phyloP scores from a whole-genome alignment of 2,797 vertebrate species.

The Lerista edwardsae region DNA sequence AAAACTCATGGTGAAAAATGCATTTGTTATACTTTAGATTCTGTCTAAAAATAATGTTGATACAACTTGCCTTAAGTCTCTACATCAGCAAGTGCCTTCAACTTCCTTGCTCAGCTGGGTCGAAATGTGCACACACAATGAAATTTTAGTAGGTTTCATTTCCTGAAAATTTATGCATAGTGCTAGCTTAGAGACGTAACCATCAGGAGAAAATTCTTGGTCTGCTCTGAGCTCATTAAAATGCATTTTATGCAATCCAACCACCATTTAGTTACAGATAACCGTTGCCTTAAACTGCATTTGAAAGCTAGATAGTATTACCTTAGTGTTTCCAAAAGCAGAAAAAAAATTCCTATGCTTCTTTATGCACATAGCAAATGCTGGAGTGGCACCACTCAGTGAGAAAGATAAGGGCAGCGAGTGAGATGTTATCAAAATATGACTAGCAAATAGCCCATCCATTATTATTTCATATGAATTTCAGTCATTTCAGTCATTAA shows the following conservation, averaged over 20 bases:
- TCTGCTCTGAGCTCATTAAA: neutral
- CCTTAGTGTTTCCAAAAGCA: neutral
- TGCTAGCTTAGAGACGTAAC: constrained; percentile 4
- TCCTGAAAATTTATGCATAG: constrained; percentile 36
- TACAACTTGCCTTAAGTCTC: constrained; percentile 54
- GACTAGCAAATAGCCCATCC: neutral
- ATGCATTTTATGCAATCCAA: rapidly evolving
- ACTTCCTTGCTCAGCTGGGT: constrained; percentile 54
- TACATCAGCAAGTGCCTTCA: constrained; percentile 60
- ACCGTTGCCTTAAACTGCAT: neutral
- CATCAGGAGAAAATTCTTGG: neutral
- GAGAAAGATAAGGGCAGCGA: neutral
- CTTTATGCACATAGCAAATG: rapidly evolving
- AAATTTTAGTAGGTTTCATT: constrained; percentile 45
- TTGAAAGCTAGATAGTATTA: neutral
- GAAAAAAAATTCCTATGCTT: neutral
- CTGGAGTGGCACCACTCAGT: neutral
- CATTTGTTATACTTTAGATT: constrained; percentile 39
- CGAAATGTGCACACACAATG: constrained; percentile 49
- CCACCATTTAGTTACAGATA: neutral
- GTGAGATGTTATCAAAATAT: neutral
- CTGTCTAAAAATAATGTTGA: constrained; percentile 70
- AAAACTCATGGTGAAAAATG: neutral
- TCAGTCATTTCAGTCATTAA: neutral
- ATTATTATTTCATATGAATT: neutral